Evolutionary conservation across 2,888 invertebrate species (phyloP).

Genomic region (Drosophila aldrichi): DNA sequence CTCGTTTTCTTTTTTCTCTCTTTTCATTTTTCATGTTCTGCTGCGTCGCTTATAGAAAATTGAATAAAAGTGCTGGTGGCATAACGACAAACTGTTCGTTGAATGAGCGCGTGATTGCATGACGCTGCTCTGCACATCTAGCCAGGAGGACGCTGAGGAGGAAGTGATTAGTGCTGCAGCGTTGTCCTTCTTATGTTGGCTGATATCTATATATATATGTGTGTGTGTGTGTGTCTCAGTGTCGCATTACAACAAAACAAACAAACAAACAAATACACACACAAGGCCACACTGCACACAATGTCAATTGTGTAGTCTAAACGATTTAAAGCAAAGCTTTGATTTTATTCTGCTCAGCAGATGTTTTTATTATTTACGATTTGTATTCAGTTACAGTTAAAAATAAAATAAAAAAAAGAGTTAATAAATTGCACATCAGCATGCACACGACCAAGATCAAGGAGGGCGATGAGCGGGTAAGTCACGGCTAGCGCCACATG

Average conservation of each 20-base stretch:
- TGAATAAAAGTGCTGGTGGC: constrained; percentile 77
- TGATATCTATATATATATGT: neutral
- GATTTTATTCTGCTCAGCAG: constrained; percentile 52
- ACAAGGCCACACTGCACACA: constrained; percentile 43
- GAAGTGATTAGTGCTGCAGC: constrained; percentile 68
- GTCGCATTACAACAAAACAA: constrained; percentile 30
- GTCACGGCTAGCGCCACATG: constrained; percentile 15
- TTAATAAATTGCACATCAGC: constrained; percentile 42
- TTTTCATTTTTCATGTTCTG: constrained; percentile 41
- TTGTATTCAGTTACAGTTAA: constrained; percentile 31
- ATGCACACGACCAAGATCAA: constrained; percentile 70
- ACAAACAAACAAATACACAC: constrained; percentile 46
- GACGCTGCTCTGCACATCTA: constrained; percentile 13
- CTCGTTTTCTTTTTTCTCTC: constrained; percentile 20
- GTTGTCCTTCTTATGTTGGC: constrained; percentile 10
- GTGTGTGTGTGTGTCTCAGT: constrained; percentile 18
- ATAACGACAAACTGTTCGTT: constrained; percentile 76
- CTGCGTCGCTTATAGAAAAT: constrained; percentile 74
- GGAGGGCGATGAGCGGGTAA: constrained; percentile 75
- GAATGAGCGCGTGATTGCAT: constrained; percentile 77
- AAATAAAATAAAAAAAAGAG: constrained; percentile 32
- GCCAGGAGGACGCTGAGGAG: constrained; percentile 40
- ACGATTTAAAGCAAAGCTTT: constrained; percentile 36
- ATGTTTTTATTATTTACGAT: constrained; percentile 37
- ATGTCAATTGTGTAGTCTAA: constrained; percentile 66